phyloP scores from a whole-genome alignment of 2,797 vertebrate genomes.

The Clamator glandarius region DNA sequence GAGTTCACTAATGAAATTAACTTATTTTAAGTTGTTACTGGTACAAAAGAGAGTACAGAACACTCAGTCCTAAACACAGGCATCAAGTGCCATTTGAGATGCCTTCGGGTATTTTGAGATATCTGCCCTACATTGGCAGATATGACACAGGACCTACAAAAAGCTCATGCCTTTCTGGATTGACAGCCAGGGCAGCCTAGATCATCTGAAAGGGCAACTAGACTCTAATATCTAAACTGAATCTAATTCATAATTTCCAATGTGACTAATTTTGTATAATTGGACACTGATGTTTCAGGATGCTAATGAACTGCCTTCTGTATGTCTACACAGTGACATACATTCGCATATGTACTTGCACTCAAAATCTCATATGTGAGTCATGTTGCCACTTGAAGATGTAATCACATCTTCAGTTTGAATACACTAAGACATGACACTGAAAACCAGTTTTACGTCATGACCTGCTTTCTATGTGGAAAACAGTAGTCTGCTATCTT shows the following conservation, averaged over 20 bases:
- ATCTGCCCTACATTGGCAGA: not conserved
- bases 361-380: not conserved
- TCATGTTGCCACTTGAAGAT: not conserved
- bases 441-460: not conserved
- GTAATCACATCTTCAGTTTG: not conserved
- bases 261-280: not conserved
- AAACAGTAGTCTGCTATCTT: not conserved
- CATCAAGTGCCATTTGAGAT: slow-evolving; percentile 22
- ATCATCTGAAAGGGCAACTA: not conserved
- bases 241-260: not conserved
- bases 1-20: not conserved
- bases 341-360: not conserved
- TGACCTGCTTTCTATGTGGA: not conserved
- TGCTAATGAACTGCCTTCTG: not conserved
- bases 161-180: slow-evolving; percentile 25
- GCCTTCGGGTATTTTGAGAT: not conserved
- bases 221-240: not conserved
- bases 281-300: not conserved
- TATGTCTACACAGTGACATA: not conserved
- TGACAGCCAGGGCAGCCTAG: not conserved
- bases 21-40: not conserved
- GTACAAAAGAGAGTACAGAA: not conserved
- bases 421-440: not conserved
- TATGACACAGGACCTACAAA: slow-evolving; percentile 26
- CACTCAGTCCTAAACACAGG: slow-evolving; percentile 9